Conservation (phyloP, 2,113 vertebrate genomes). For the Andinoacara biseriatus region DNA sequence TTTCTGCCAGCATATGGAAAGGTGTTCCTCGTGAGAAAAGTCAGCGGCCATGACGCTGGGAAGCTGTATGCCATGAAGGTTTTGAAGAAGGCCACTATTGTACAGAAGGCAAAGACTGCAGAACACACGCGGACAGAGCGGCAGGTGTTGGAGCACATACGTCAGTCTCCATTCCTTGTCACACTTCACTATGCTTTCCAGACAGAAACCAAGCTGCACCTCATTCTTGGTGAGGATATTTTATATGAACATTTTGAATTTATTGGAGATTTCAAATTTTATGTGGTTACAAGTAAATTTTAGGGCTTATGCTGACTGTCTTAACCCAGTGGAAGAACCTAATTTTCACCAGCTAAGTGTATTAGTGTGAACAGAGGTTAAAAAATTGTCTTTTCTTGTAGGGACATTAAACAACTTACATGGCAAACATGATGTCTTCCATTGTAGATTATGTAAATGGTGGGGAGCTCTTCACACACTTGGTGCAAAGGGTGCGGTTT, state of each 20-base stretch:
- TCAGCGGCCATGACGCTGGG: constrained; percentile 92
- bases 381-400: background rate
- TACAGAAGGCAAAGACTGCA: constrained; percentile 97
- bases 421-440: background rate
- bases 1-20: constrained; percentile 90
- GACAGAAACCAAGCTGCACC: constrained; percentile 97
- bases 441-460: constrained; percentile 94
- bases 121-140: constrained; percentile 94
- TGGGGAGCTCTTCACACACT: constrained; percentile 97
- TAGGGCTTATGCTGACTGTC: background rate
- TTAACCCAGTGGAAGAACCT: background rate
- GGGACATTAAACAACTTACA: background rate
- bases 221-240: constrained; percentile 88
- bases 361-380: background rate
- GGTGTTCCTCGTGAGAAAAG: constrained; percentile 95
- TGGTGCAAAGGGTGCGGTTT: constrained; percentile 96
- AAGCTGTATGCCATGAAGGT: constrained; percentile 99
- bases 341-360: background rate
- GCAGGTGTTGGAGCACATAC: constrained; percentile 95
- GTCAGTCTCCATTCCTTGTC: constrained; percentile 93
- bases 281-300: background rate
- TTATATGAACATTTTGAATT: background rate
- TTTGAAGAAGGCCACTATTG: constrained; percentile 96
- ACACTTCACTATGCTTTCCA: constrained; percentile 98
- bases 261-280: background rate